Evolutionary conservation across 2,797 vertebrate species (phyloP).

Genomic region (Oryzias dopingdopingensis): DNA sequence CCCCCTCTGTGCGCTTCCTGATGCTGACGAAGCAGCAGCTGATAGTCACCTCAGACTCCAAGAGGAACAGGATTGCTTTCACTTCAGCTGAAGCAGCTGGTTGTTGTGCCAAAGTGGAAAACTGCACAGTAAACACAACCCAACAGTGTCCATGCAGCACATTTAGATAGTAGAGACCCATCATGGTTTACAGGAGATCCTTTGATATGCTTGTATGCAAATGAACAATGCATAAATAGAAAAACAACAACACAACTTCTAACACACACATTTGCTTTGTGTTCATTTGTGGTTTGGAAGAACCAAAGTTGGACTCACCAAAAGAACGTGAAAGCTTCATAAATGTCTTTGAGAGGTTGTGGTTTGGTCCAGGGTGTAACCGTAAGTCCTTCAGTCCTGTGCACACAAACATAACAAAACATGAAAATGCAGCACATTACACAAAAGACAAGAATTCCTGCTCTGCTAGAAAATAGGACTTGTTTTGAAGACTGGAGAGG

Average conservation of each 20-base stretch:
- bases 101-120: conserved; percentile 10
- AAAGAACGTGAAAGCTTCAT: conserved; percentile 79
- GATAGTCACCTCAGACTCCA: conserved; percentile 48
- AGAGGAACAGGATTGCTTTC: conserved; percentile 67
- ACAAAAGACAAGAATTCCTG: not conserved
- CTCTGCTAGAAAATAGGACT: too few species aligned
- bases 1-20: conserved; percentile 3
- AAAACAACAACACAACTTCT: too few species aligned
- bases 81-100: conserved; percentile 45
- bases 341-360: conserved; percentile 63
- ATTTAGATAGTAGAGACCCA: too few species aligned
- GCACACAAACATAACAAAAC: conserved; percentile 18
- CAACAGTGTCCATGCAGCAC: too few species aligned
- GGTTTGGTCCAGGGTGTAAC: conserved; percentile 53
- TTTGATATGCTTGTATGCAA: too few species aligned
- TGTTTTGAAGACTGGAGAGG: too few species aligned
- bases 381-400: conserved; percentile 54
- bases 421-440: conserved; percentile 6
- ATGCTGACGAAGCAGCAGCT: conserved; percentile 49
- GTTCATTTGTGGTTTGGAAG: not conserved
- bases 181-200: not conserved
- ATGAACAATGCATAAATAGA: too few species aligned
- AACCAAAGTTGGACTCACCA: conserved; percentile 64
- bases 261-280: not conserved
- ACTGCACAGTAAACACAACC: not conserved